A percentile compares a stretch with the other conserved stretches of the same genome.
Evolutionary conservation across 2,113 vertebrate species (phyloP).

Genomic region (Myrmecobius fasciatus): DNA sequence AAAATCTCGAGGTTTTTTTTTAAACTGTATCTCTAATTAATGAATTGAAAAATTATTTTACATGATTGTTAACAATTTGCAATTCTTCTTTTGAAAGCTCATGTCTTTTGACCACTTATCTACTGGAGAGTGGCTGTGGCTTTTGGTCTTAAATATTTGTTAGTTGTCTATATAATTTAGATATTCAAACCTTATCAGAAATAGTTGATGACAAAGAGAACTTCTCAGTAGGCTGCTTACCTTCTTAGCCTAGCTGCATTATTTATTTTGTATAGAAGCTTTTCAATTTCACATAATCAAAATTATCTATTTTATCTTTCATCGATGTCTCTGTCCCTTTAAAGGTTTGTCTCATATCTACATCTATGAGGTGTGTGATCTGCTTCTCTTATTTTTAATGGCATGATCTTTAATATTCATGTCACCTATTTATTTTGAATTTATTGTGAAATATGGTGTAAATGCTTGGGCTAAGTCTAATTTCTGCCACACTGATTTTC

Average conservation of each 20-base stretch:
- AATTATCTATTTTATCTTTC: not conserved
- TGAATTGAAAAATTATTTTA: not conserved
- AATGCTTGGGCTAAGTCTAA: not conserved
- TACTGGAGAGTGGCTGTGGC: not conserved
- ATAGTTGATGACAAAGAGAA: not conserved
- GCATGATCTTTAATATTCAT: not conserved
- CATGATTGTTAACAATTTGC: not conserved
- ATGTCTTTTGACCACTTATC: not conserved
- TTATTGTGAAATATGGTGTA: not conserved
- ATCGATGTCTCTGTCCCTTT: not conserved
- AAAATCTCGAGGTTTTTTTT: not conserved
- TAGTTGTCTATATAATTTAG: not conserved
- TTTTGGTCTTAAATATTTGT: not conserved
- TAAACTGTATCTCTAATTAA: not conserved
- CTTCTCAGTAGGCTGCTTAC: not conserved
- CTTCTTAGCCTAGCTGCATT: not conserved
- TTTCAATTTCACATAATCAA: not conserved
- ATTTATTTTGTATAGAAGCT: not conserved
- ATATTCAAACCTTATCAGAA: not conserved
- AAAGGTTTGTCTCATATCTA: not conserved
- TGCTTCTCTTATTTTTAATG: not conserved
- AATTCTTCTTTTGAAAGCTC: not conserved
- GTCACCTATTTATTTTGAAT: not conserved
- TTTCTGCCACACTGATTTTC: not conserved
- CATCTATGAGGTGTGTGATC: not conserved